Base-by-base conservation (phyloP, 1,140 invertebrate genomes). In the Caenorhabditis tropicalis region DNA sequence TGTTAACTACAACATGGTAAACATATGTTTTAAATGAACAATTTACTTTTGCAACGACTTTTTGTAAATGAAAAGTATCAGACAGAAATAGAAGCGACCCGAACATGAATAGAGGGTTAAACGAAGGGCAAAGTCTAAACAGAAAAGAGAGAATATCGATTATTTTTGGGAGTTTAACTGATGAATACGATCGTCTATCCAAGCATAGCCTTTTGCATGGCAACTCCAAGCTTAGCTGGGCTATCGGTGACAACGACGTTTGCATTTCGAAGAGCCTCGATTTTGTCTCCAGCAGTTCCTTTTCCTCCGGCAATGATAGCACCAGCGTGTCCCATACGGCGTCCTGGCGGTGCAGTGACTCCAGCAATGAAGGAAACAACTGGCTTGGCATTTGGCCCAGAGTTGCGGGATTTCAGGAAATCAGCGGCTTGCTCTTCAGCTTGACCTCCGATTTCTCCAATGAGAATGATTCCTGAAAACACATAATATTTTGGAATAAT, bases 331-430 rank as follows among this genome's bases (percentile, higher is more conserved):
- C 98, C 98, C 98, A 99, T 99, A 91, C 98, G 93, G 88, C 98
- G 93, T 27, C 98, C 98, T 81, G 97, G 97, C 29, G 98, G 98
- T 60, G 98, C 98, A 16, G 98, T 99, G 48, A 99, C 91, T 74
- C 98, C 98, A 90, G 98, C 98, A 92, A 99, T 99, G 92, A 99
- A 99, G 5, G 97, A 97, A 19, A 98, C 97, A 21, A 99, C 97
- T 81, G 98, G 97, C 92, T 99, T 99, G 27, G 95, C 95, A 91
- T 96, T 95, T 85, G 94, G 93, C 87, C 97, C 96, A 91, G 94
- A 74, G 53, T 84, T 84, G 29, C 49, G 31, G 12, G 70, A 53
- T 27, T 84, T 94, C 70, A 99, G 93, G 92, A 96, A 99, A 89
- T 98, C 96, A 36, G 98, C 95, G 79, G 98, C 98, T 88, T 95